Conservation (phyloP, 2,888 invertebrate species). For the Pediacus dermestoides region DNA sequence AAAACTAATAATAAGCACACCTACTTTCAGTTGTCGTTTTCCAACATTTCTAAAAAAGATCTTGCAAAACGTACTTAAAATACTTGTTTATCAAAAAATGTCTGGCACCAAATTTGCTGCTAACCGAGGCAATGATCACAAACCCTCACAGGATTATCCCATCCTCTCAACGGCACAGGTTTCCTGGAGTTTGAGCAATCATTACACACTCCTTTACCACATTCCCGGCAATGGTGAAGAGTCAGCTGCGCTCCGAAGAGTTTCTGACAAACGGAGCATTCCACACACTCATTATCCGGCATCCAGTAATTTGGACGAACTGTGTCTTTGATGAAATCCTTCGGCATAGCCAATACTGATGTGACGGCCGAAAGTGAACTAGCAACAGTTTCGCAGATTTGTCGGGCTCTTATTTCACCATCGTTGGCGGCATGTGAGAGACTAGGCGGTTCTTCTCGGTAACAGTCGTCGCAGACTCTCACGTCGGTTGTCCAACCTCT, state of each 20-base stretch:
- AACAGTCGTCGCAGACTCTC: conserved; percentile 71
- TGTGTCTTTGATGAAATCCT: conserved; percentile 73
- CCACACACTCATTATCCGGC: conserved; percentile 66
- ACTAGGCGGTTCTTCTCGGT: conserved; percentile 42
- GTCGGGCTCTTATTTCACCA: conserved; percentile 22
- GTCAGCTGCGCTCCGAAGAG: conserved; percentile 55
- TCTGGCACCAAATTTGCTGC: not conserved
- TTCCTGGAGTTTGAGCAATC: conserved; percentile 57
- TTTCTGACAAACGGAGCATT: conserved; percentile 63
- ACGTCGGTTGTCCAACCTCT: conserved; percentile 69
- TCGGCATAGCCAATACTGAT: conserved; percentile 68
- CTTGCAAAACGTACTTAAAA: too few relatives aligned
- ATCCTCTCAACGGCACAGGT: conserved; percentile 69
- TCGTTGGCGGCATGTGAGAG: conserved; percentile 31
- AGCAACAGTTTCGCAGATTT: conserved; percentile 61
- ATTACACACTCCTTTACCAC: conserved; percentile 69
- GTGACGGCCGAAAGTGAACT: conserved; percentile 68
- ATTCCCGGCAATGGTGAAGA: conserved; percentile 68
- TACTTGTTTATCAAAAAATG: too few relatives aligned
- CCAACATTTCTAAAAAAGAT: too few relatives aligned
- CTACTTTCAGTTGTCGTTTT: too few relatives aligned
- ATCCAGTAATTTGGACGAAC: conserved; percentile 78
- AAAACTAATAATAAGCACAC: too few relatives aligned
- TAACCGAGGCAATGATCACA: conserved; percentile 60
- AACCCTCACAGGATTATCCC: conserved; percentile 69